Base-by-base conservation (phyloP, 2,888 invertebrate genomes). In the Barypeithes pellucidus region DNA sequence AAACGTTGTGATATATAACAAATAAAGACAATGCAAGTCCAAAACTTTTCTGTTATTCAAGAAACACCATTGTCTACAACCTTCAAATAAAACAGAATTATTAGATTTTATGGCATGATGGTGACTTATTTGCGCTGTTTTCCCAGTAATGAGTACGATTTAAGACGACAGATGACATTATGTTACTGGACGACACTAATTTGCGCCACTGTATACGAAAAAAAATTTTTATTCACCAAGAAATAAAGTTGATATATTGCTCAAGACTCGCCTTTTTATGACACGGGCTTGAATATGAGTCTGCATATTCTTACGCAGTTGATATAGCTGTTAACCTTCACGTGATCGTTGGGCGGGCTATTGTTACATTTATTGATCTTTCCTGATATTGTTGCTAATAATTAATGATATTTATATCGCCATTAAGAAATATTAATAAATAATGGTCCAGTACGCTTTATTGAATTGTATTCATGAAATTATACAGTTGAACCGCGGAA, bases 241-340 rank as follows among this genome's bases (percentile, higher is more conserved):
- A 3, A 20, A 50, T 24, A 50, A 50, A 33, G 33, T 11, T 52
- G 52, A 52, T 57, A 18, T 45, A 59, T 20, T 33, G 47, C 63
- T 33, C 4, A 33, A 63, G 29, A 43, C 50, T 52, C 52, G 50
- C 63, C 50, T 63, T 50, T 33, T n/a, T 57, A 33, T 33, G 18
- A 36, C 50, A n/a, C 39, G 63, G 16, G 50, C n/a, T 50, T 50
- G 33, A 47, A 50, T 50, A 33, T 63, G 36, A 63, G 63, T 52
- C 36, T 50, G 63, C 20, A 50, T 63, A 63, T 20, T 63, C 9
- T 29, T 7, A 63, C 39, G 36, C 20, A 12, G 47, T 68, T 69
- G 62, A 69, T 69, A 62, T 54, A 73, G 73, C 66, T 73, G 73
- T 66, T 73, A 61, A 45, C 73, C 73, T 73, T 73, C 73, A 41